These are phyloP conservation scores for Coilia nasus DNA, from an alignment of 2,797 vertebrate genomes.

Conservation along the genomic window DNA sequence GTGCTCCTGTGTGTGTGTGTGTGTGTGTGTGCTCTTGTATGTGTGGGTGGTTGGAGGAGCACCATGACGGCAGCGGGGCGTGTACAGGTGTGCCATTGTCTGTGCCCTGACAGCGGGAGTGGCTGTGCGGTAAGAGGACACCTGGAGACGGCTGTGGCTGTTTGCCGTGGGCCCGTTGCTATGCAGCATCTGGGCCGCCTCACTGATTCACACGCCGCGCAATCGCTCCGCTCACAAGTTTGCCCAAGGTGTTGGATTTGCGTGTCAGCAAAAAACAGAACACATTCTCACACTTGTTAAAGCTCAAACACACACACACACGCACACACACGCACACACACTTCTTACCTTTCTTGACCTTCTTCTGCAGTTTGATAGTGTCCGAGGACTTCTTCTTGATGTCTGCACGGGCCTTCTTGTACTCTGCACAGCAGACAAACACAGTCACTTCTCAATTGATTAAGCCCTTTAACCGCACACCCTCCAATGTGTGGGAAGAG, in stretches of 20 bases:
- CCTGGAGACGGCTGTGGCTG: neutral
- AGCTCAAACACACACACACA: too few relatives aligned
- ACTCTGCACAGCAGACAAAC: slow-evolving; percentile 66
- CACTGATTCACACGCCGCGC: neutral
- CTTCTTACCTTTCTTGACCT: slow-evolving; percentile 82
- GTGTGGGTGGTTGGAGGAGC: slow-evolving; percentile 33
- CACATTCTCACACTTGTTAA: neutral
- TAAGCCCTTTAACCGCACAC: neutral
- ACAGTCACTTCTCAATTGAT: neutral
- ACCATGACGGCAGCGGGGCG: slow-evolving; percentile 56
- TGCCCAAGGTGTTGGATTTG: slow-evolving; percentile 3
- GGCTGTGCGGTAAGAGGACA: neutral
- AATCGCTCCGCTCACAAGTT: neutral
- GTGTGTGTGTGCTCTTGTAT: neutral
- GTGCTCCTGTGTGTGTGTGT: neutral
- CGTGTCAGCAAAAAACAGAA: neutral
- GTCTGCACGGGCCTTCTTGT: slow-evolving; percentile 81
- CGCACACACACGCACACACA: too few relatives aligned
- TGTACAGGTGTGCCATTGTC: slow-evolving; percentile 39
- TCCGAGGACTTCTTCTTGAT: slow-evolving; percentile 87
- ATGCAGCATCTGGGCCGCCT: neutral
- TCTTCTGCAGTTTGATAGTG: slow-evolving; percentile 86
- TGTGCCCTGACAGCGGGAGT: neutral
- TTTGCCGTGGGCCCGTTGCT: slow-evolving; percentile 3
- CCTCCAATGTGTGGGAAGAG: neutral